Base-by-base conservation (phyloP, 1,140 invertebrate genomes). In the Trichonephila clavipes region DNA sequence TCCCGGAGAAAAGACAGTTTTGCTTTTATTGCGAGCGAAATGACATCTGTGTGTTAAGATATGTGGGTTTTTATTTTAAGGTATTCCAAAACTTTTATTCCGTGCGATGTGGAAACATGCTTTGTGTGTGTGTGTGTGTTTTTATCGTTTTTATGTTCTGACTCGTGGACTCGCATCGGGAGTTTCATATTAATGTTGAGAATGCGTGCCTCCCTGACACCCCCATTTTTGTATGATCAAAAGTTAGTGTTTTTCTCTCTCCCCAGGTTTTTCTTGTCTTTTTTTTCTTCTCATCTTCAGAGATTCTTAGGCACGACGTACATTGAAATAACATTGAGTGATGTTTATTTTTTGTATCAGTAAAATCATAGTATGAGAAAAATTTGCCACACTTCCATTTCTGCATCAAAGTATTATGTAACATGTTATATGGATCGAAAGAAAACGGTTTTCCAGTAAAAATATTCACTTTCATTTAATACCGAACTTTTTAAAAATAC, bases 31-130 rank as follows among this genome's bases (percentile, higher is more conserved):
- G 72, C 28, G 72, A 77, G 6, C 18, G 34, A 28, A 77, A 34
- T 77, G 72, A 77, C 72, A 40, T 77, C 72, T 77, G 24, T 34
- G 72, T 34, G 24, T 77, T 7, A 77, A 77, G 28, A 77, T 77
- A 77, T 6, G 72, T 77, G 72, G 72, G 72, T 16, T 40, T 77
- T 77, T 77, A 77, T 77, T 77, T 77, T 77, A 77, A 77, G 72
- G 72, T 77, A 77, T 77, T 77, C 72, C 16, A 18, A 6, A 77
- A 77, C 72, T 77, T 77, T 77, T 34, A 77, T 77, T 77, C 28
- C 7, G 24, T 28, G 28, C 34, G 18, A 77, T 77, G 72, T 19
- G 16, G 28, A 16, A 34, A 7, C 51, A 51, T 7, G 3, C 18
- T 40, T 77, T 34, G 24, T 28, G 8, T 24, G 14, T 12, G 0